These are phyloP conservation scores for Echinometra lucunter DNA, from an alignment of 53 echinoderm and acorn worm genomes.

Conservation along the genomic window DNA sequence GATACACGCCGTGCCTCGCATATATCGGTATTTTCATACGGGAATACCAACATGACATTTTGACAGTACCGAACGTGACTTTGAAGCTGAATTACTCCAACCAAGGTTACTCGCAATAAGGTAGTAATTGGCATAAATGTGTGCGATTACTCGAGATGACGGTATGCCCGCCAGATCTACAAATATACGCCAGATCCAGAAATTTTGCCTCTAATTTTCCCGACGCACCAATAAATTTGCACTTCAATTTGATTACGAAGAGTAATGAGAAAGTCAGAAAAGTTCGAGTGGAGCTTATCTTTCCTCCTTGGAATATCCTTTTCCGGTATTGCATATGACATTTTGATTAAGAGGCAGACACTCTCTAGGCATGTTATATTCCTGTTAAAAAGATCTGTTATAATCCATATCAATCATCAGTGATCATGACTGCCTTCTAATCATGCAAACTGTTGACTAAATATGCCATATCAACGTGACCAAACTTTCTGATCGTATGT, in stretches of 20 bases:
- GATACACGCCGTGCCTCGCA: conserved; percentile 42
- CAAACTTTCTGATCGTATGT: not conserved
- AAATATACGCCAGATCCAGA: not conserved
- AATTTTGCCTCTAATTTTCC: not conserved
- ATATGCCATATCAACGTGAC: not conserved
- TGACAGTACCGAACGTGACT: not conserved
- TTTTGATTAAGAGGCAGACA: not conserved
- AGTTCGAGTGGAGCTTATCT: not conserved
- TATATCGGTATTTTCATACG: not conserved
- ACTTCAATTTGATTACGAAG: conserved; percentile 22
- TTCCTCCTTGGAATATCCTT: not conserved
- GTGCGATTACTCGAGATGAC: conserved; percentile 15
- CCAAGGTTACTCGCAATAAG: conserved; percentile 32
- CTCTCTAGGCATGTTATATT: not conserved
- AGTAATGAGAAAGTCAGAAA: not conserved
- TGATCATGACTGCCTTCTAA: no score
- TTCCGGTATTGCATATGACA: not conserved
- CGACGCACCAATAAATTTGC: conserved; percentile 4
- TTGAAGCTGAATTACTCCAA: not conserved
- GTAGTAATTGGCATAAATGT: conserved; percentile 33
- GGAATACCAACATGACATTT: conserved; percentile 45
- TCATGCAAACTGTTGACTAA: no score
- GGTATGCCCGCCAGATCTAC: not conserved
- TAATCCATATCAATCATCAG: no score
- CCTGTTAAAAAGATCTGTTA: no score